phyloP scores from a whole-genome alignment of 1,140 invertebrate species.

The Chlorops oryzae region DNA sequence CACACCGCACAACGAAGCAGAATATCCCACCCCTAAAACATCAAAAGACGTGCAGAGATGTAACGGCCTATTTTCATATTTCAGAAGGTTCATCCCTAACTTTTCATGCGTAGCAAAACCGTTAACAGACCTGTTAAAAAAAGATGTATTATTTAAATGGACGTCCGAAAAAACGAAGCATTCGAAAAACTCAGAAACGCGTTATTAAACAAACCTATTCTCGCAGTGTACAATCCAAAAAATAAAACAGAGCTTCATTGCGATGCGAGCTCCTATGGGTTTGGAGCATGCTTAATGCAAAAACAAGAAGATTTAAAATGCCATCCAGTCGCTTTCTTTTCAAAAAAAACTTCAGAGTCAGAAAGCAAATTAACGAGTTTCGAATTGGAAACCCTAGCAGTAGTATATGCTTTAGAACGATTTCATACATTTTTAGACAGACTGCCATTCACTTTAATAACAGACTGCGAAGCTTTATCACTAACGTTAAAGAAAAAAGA shows the following conservation, averaged over 20 bases:
- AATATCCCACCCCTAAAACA: no score
- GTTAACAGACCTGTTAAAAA: background rate
- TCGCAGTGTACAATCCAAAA: slow-evolving; percentile 16
- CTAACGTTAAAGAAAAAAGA: slow-evolving; percentile 45
- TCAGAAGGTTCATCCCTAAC: no score
- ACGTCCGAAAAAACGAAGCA: no score
- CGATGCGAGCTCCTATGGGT: slow-evolving; percentile 28
- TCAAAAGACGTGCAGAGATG: no score
- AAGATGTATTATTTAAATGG: no score
- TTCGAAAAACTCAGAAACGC: no score
- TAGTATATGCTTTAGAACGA: slow-evolving; percentile 49
- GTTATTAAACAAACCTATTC: slow-evolving; percentile 15
- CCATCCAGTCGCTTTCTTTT: slow-evolving; percentile 43
- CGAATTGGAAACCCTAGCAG: slow-evolving; percentile 51
- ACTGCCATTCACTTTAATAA: slow-evolving; percentile 48
- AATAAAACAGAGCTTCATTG: slow-evolving; percentile 21
- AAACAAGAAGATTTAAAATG: no score
- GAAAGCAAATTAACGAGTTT: slow-evolving; percentile 49
- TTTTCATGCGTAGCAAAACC: slow-evolving; percentile 1
- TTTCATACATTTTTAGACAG: slow-evolving; percentile 50
- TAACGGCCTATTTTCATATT: no score
- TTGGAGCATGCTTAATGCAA: slow-evolving; percentile 37
- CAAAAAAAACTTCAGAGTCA: slow-evolving; percentile 34
- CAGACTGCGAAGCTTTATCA: slow-evolving; percentile 40
- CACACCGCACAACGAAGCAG: no score